Evolutionary conservation across 2,797 vertebrate species (phyloP).

Genomic region (Arrhamphus sclerolepis): DNA sequence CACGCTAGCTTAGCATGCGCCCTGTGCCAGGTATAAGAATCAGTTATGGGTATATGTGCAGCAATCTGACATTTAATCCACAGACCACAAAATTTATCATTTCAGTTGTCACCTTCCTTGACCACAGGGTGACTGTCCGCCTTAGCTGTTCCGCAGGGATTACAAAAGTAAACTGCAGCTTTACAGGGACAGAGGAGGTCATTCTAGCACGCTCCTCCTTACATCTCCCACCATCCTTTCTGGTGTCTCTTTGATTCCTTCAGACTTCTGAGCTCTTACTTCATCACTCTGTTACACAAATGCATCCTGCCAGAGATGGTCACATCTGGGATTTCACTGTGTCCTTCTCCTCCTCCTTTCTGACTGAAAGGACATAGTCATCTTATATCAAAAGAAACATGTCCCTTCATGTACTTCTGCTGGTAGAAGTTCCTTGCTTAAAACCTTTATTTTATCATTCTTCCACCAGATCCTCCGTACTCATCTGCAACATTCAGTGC

Average conservation of each 20-base stretch:
- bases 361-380: slow-evolving; percentile 51
- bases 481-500: too few relatives aligned
- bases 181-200: slow-evolving; percentile 64
- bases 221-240: neutral
- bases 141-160: slow-evolving; percentile 62
- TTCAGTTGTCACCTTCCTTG: slow-evolving; percentile 37
- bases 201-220: slow-evolving; percentile 2
- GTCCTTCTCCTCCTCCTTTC: slow-evolving; percentile 52
- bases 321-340: slow-evolving; percentile 49
- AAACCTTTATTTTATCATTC: neutral
- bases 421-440: neutral
- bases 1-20: neutral
- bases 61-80: slow-evolving; percentile 40
- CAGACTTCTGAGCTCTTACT: slow-evolving; percentile 38
- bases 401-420: neutral
- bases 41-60: neutral
- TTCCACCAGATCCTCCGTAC: too few relatives aligned
- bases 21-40: neutral
- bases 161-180: slow-evolving; percentile 71
- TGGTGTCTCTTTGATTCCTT: slow-evolving; percentile 21
- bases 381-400: slow-evolving; percentile 15
- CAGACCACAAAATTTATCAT: slow-evolving; percentile 23
- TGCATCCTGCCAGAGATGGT: slow-evolving; percentile 51
- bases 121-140: slow-evolving; percentile 41
- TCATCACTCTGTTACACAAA: slow-evolving; percentile 67